Conservation (phyloP, 2,797 vertebrate species). For the Spea hammondii region DNA sequence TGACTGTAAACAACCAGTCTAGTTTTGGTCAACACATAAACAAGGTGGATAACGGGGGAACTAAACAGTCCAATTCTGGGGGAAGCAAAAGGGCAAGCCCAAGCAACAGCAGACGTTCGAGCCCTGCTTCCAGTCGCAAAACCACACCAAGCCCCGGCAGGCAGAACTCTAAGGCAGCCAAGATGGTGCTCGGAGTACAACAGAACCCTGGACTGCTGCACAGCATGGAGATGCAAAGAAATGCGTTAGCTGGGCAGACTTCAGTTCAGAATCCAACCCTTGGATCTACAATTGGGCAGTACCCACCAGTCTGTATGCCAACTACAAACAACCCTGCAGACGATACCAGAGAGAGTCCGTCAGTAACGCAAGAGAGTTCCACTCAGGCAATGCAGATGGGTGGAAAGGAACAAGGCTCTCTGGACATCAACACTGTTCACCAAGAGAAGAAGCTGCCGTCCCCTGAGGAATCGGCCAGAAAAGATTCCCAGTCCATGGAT, state of each 20-base stretch:
- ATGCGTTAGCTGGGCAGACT: conserved; percentile 75
- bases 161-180: conserved; percentile 84
- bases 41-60: conserved; percentile 74
- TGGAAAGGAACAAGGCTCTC: conserved; percentile 76
- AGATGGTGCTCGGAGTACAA: conserved; percentile 77
- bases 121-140: conserved; percentile 91
- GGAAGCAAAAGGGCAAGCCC: conserved; percentile 90
- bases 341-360: conserved; percentile 78
- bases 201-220: conserved; percentile 74
- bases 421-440: conserved; percentile 69
- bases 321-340: conserved; percentile 64
- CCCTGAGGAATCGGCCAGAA: conserved; percentile 73
- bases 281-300: conserved; percentile 73
- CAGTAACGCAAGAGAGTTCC: conserved; percentile 68
- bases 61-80: conserved; percentile 79
- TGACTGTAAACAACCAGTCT: conserved; percentile 77
- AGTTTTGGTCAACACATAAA: conserved; percentile 69
- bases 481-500: conserved; percentile 59
- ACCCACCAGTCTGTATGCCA: conserved; percentile 63
- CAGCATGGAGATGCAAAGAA: conserved; percentile 79
- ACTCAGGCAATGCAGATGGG: conserved; percentile 68
- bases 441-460: conserved; percentile 76
- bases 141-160: conserved; percentile 93
- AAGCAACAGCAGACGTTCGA: conserved; percentile 90
- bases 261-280: conserved; percentile 72